These are phyloP conservation scores for Regulus satrapa DNA, from an alignment of 2,113 vertebrate genomes.

Conservation along the genomic window DNA sequence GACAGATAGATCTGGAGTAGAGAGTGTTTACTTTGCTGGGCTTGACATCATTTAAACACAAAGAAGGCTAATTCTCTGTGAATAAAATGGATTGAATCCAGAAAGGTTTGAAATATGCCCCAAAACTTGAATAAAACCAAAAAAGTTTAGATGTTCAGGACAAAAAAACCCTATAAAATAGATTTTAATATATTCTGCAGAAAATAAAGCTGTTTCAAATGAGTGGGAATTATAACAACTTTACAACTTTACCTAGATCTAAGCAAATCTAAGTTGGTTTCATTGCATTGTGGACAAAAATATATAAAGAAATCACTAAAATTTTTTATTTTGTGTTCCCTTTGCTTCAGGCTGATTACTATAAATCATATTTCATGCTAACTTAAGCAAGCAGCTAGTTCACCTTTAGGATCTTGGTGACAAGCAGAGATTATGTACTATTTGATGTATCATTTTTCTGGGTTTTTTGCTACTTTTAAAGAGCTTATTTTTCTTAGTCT, in stretches of 20 bases:
- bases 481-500: not conserved
- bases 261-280: not conserved
- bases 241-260: not conserved
- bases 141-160: accelerated
- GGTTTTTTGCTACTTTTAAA: not conserved
- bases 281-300: not conserved
- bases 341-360: not conserved
- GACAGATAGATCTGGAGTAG: not conserved
- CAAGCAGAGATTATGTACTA: not conserved
- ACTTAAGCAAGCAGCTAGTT: not conserved
- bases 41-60: not conserved
- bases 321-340: not conserved
- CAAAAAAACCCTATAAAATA: not conserved
- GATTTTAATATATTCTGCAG: not conserved
- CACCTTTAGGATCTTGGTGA: not conserved
- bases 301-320: not conserved
- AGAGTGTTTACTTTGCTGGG: not conserved
- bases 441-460: not conserved
- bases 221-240: not conserved
- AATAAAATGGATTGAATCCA: accelerated
- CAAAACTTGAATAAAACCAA: not conserved
- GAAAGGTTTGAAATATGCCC: not conserved
- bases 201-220: not conserved
- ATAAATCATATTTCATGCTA: constrained; percentile 1
- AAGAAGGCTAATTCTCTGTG: not conserved